Conservation (phyloP, 2,888 invertebrate species). For the Helicoverpa assulta region DNA sequence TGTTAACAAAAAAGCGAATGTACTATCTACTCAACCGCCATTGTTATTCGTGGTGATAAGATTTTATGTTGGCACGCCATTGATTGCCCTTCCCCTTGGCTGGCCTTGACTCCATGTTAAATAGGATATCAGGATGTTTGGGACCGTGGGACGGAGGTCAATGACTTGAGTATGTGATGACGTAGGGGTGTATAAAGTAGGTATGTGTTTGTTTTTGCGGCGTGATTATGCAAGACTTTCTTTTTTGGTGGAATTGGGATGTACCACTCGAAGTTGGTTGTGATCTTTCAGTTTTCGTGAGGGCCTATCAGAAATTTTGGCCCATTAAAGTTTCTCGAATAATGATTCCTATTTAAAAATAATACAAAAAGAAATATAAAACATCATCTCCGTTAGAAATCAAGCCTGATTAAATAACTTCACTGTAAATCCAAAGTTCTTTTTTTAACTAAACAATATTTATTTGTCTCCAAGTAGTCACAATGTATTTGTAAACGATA, state of each 20-base stretch:
- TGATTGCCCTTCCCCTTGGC: slow-evolving; percentile 64
- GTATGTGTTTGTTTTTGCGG: slow-evolving; percentile 29
- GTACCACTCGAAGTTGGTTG: neutral
- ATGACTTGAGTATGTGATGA: slow-evolving; percentile 34
- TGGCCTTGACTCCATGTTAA: slow-evolving; percentile 64
- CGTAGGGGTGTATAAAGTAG: slow-evolving; percentile 18
- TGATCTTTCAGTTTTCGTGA: neutral
- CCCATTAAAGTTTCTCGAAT: too few species aligned
- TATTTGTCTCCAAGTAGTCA: too few species aligned
- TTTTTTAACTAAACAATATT: too few species aligned
- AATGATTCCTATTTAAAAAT: too few species aligned
- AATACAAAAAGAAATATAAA: too few species aligned
- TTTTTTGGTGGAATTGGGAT: neutral
- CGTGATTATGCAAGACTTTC: neutral
- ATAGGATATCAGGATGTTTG: slow-evolving; percentile 52
- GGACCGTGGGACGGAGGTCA: slow-evolving; percentile 48
- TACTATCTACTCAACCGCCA: slow-evolving; percentile 46
- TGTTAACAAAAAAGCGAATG: slow-evolving; percentile 57
- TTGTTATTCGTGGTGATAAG: slow-evolving; percentile 64
- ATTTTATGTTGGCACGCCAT: slow-evolving; percentile 64
- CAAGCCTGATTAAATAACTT: too few species aligned
- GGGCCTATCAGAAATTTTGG: too few species aligned
- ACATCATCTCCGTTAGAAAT: too few species aligned
- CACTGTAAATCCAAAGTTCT: too few species aligned
- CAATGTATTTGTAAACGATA: too few species aligned